Percentiles rank a stretch among this genome's conserved stretches.
Evolutionary conservation across 2,113 vertebrate genomes (phyloP).

Genomic region (Scomber japonicus): DNA sequence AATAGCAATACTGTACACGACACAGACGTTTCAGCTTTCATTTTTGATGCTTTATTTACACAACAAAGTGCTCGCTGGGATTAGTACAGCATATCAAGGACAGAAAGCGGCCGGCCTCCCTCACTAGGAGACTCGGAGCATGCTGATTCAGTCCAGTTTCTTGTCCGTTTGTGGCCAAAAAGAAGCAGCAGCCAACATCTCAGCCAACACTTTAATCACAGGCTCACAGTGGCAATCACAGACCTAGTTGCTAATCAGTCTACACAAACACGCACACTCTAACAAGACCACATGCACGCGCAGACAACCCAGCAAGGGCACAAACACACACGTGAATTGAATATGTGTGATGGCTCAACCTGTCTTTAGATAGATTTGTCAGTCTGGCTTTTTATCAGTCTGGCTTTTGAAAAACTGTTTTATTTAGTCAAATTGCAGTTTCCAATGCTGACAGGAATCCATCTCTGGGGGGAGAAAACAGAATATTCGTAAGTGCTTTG

Average conservation of each 20-base stretch:
- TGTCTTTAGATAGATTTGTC: not conserved
- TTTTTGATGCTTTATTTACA: conserved; percentile 36
- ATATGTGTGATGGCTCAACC: not conserved
- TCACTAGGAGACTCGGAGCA: conserved; percentile 5
- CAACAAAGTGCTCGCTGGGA: conserved; percentile 12
- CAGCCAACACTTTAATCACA: conserved; percentile 56
- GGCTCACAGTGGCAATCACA: conserved; percentile 57
- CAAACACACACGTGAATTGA: not conserved
- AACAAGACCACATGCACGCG: conserved; percentile 2
- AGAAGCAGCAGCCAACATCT: conserved; percentile 47
- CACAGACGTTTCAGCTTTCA: conserved; percentile 3
- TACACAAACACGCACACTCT: conserved; percentile 30
- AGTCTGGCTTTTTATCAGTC: not conserved
- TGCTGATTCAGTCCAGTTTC: conserved; percentile 31
- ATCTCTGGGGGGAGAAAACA: not conserved
- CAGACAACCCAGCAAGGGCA: conserved; percentile 15
- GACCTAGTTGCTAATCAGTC: conserved; percentile 50
- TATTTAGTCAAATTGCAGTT: not conserved
- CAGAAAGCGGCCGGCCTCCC: not conserved
- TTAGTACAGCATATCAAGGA: conserved; percentile 1
- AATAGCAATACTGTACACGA: not conserved
- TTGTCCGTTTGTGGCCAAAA: conserved; percentile 42
- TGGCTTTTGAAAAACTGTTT: not conserved
- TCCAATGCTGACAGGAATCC: not conserved
- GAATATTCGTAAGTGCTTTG: not conserved